phyloP scores from a whole-genome alignment of 1,140 invertebrate genomes.

The Zaprionus capensis region DNA sequence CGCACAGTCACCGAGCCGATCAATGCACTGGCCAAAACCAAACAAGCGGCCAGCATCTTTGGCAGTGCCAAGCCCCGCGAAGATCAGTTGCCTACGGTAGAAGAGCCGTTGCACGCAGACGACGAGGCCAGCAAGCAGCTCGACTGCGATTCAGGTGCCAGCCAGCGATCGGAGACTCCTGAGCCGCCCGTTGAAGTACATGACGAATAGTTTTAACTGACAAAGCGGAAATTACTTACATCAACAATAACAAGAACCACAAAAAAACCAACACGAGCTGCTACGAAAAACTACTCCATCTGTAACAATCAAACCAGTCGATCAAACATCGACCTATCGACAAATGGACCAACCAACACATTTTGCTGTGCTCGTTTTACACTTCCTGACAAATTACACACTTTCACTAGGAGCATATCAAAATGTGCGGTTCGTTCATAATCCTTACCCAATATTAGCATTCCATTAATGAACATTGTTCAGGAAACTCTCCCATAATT shows the following conservation, averaged over 20 bases:
- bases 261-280: conserved; percentile 1
- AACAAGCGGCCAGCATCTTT: conserved; percentile 92
- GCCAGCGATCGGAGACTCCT: not conserved
- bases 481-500: not conserved
- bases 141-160: not conserved
- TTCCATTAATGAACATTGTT: not conserved
- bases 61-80: conserved; percentile 94
- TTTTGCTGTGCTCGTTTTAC: conserved; percentile 6
- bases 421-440: conserved; percentile 21
- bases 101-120: not conserved
- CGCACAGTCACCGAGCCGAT: conserved; percentile 92
- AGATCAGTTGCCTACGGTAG: conserved; percentile 45
- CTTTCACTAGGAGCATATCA: conserved; percentile 3
- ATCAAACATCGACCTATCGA: not conserved
- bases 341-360: not conserved
- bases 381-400: not conserved
- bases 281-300: not conserved
- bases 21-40: conserved; percentile 92
- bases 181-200: not conserved
- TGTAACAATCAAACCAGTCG: not conserved
- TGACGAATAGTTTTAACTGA: not conserved
- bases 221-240: not conserved
- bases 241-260: not conserved
- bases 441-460: not conserved
- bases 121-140: not conserved